Base-by-base conservation (phyloP, 2,113 vertebrate genomes). In the Nothobranchius kuhntae region DNA sequence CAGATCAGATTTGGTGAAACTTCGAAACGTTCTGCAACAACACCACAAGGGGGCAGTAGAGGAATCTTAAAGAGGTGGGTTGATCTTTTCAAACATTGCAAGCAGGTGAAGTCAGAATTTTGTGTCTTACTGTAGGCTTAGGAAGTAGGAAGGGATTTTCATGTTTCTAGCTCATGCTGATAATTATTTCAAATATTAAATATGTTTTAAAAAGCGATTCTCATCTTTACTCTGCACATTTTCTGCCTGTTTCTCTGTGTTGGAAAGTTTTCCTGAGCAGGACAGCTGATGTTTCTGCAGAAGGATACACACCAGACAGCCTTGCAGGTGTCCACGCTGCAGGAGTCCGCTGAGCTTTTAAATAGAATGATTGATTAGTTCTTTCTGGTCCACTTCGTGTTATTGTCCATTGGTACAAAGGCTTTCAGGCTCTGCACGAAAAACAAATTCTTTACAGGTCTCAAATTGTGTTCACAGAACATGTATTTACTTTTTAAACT, bases 281-380 rank as follows among this genome's bases (percentile, higher is more conserved):
- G 80, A 75, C 80, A 70, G 68, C 48, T 77, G 75, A 59, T 61
- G 54, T 61, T 47, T 65, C 68, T 30, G 60, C 77, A 68, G 55
- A 50, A 50, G 70, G 51, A 58, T 13, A 36, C 60, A 59, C 65
- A 67, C 46, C 58, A 80, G 71, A 71, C 69, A 54, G 62, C 51
- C 42, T 69, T 45, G 17, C 80, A 94, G 91, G 79, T 94, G 93
- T 86, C 57, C 17, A 38, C 83, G 78, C 77, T 52, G 75, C 65
- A 46, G 74, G 82, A 48, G 52, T 66, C 75, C 65, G 47, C 48
- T 56, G 42, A 50, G 40, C 21, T 70, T 72, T 73, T 66, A 65
- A 57, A 52, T 56, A 58, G 38, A 63, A 75, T 82, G 84, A 89
- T 80, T 73, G 85, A 88, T 85, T 59, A 70, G 53, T 54, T 76